A percentile compares a stretch with the other conserved stretches of the same genome.
Evolutionary conservation across 2,113 vertebrate species (phyloP).

Genomic region (Salvelinus sp.): DNA sequence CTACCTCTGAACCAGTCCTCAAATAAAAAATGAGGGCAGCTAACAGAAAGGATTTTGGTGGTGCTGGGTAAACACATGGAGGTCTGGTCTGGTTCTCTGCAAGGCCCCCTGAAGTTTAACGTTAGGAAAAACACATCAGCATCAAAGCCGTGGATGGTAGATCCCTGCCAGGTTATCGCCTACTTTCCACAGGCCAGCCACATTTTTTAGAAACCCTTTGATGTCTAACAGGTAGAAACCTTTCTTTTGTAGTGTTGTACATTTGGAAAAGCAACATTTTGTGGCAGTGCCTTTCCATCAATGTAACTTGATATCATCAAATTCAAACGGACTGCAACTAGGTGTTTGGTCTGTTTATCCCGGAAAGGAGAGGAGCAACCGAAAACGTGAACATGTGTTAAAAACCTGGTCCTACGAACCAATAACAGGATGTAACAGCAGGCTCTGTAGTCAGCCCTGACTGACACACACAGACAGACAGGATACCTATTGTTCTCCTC

Average conservation of each 20-base stretch:
- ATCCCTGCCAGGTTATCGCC: conserved; percentile 49
- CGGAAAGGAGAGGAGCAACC: neutral
- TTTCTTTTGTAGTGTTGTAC: neutral
- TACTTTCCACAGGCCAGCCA: conserved; percentile 29
- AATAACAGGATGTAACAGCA: conserved; percentile 75
- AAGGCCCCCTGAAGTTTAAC: conserved; percentile 44
- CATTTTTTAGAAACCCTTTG: conserved; percentile 13
- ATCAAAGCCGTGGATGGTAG: conserved; percentile 47
- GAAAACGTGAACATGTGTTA: conserved; percentile 63
- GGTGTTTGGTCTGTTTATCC: conserved; percentile 59
- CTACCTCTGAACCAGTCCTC: conserved; percentile 5
- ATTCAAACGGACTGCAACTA: conserved; percentile 36
- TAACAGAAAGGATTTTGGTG: conserved; percentile 14
- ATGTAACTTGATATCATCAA: conserved; percentile 23
- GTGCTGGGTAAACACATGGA: conserved; percentile 36
- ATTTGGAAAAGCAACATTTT: conserved; percentile 8
- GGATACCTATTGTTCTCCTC: conserved; percentile 59
- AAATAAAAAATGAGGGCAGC: conserved; percentile 16
- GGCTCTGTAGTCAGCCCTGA: conserved; percentile 52
- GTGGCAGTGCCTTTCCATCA: conserved; percentile 7
- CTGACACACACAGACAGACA: conserved; percentile 49
- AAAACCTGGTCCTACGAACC: conserved; percentile 63
- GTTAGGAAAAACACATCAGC: conserved; percentile 55
- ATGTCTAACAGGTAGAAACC: conserved; percentile 35
- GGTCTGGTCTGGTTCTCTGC: conserved; percentile 1